Conservation (phyloP, 2,797 vertebrate genomes). For the Oophaga sylvatica region DNA sequence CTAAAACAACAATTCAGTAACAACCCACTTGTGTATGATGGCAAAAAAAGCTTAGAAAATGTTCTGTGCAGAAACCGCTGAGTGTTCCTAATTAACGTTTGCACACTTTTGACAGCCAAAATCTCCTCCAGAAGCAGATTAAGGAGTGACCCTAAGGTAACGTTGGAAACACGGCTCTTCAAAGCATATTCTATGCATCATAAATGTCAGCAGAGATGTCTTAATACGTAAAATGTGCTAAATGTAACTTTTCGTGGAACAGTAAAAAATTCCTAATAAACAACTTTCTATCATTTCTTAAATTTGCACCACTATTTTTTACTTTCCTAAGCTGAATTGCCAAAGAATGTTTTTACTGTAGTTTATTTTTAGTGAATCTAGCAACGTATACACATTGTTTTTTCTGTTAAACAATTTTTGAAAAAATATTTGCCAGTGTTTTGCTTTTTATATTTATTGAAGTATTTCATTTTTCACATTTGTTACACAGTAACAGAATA, state of each 20-base stretch:
- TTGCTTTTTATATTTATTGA: too few relatives aligned
- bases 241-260: constrained; percentile 4
- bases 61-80: constrained; percentile 49
- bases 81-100: constrained; percentile 45
- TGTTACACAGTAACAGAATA: too few relatives aligned
- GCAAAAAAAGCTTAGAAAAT: constrained; percentile 19
- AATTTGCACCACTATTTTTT: neutral
- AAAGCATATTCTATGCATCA: constrained; percentile 1
- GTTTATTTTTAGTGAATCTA: neutral
- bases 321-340: neutral
- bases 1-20: constrained; percentile 57
- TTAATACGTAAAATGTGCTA: constrained; percentile 4
- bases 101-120: constrained; percentile 39
- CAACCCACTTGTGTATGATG: constrained; percentile 54
- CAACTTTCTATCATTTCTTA: neutral
- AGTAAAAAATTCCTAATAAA: neutral
- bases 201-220: constrained; percentile 16
- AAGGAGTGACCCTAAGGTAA: constrained; percentile 34
- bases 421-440: too few relatives aligned
- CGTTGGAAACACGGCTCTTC: constrained; percentile 1
- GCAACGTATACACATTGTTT: neutral
- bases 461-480: too few relatives aligned
- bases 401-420: neutral
- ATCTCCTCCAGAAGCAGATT: constrained; percentile 35
- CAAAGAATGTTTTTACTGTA: neutral